Conservation (phyloP, 2,888 invertebrate species). For the Pterobdella sp. region DNA sequence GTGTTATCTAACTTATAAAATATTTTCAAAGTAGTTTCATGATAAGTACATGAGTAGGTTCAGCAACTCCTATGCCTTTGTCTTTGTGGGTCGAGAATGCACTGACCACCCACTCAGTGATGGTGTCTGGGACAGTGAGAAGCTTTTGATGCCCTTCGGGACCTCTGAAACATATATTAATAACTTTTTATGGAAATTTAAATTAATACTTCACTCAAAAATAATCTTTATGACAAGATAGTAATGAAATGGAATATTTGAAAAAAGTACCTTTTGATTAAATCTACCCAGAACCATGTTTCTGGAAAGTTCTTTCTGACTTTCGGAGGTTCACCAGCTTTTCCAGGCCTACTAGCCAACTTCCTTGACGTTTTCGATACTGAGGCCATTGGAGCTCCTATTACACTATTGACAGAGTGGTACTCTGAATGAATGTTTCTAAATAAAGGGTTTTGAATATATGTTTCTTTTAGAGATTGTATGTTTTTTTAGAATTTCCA, state of each 20-base stretch:
- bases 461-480: too few species aligned
- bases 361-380: too few species aligned
- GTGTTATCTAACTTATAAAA: too few species aligned
- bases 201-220: background rate
- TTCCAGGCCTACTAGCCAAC: too few species aligned
- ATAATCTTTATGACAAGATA: background rate
- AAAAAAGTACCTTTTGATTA: background rate
- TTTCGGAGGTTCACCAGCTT: too few species aligned
- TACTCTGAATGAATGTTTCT: background rate
- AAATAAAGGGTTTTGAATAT: too few species aligned
- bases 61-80: constrained; percentile 68
- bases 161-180: background rate
- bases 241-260: background rate
- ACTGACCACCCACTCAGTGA: constrained; percentile 66
- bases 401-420: background rate
- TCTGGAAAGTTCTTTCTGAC: constrained; percentile 26
- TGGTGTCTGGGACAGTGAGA: constrained; percentile 58
- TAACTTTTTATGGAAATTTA: background rate
- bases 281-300: constrained; percentile 25
- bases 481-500: too few species aligned
- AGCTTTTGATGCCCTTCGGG: background rate
- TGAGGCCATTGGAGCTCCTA: background rate
- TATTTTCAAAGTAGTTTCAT: too few species aligned
- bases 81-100: constrained; percentile 72
- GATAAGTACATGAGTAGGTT: constrained; percentile 42